These are phyloP conservation scores for Palythoa caribaeorum DNA, from an alignment of 92 coral and sea anemone species.

Conservation along the genomic window DNA sequence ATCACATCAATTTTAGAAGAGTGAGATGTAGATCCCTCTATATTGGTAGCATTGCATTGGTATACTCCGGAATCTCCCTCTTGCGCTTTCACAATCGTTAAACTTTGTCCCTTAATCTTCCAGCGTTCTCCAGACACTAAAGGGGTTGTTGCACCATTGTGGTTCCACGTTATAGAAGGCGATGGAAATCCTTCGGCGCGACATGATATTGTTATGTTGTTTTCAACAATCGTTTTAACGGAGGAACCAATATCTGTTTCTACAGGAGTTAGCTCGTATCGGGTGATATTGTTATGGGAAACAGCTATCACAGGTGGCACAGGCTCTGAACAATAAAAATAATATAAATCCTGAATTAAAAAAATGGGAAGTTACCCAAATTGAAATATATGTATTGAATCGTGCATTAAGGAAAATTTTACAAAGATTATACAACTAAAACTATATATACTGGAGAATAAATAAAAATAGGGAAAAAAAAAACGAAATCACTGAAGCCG, in stretches of 20 bases:
- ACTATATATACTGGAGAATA: too few species aligned
- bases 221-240: constrained; percentile 33
- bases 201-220: constrained; percentile 30
- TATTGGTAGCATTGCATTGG: constrained; percentile 7
- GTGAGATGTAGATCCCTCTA: background rate
- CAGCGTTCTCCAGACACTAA: constrained; percentile 15
- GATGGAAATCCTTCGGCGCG: constrained; percentile 20
- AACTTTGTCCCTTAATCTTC: background rate
- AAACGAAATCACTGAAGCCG: too few species aligned
- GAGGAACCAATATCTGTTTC: constrained; percentile 10
- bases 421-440: too few species aligned
- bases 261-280: constrained; percentile 16
- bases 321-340: constrained; percentile 4
- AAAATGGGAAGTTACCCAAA: background rate
- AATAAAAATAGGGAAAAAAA: too few species aligned
- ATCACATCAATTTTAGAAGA: constrained; percentile 23
- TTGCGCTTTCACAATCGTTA: constrained; percentile 34
- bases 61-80: constrained; percentile 22
- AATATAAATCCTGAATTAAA: background rate
- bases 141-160: background rate
- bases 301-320: background rate
- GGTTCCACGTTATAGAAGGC: constrained; percentile 29
- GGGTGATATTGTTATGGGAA: background rate
- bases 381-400: background rate
- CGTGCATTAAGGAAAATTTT: background rate